Conservation (phyloP, 2,797 vertebrate species). For the Coendou prehensilis region DNA sequence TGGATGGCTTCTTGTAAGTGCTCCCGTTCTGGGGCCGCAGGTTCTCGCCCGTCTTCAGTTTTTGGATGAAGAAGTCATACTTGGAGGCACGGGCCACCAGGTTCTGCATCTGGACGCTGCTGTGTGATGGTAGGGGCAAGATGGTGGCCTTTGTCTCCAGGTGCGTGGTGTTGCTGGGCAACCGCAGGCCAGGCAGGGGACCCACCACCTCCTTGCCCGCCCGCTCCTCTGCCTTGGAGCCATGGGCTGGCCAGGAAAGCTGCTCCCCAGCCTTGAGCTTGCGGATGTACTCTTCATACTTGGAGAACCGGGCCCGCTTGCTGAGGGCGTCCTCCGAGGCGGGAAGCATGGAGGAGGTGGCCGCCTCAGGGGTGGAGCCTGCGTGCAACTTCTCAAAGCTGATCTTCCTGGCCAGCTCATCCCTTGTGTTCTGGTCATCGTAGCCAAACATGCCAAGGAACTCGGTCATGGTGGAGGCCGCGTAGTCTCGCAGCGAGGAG, state of each 20-base stretch:
- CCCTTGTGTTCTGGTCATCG: conserved; percentile 96
- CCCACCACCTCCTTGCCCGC: conserved; percentile 92
- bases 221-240: conserved; percentile 93
- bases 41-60: conserved; percentile 97
- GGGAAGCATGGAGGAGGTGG: conserved; percentile 86
- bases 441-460: conserved; percentile 99
- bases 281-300: conserved; percentile 99
- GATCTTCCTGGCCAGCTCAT: conserved; percentile 98
- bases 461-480: conserved; percentile 98
- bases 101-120: conserved; percentile 95
- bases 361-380: conserved; percentile 93
- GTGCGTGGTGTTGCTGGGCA: conserved; percentile 90
- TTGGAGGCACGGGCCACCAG: conserved; percentile 96
- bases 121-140: conserved; percentile 91
- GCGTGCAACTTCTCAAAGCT: conserved; percentile 97
- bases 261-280: conserved; percentile 98
- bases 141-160: conserved; percentile 96
- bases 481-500: conserved; percentile 96
- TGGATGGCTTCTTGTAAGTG: conserved; percentile 97
- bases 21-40: conserved; percentile 96
- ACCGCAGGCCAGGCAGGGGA: conserved; percentile 87
- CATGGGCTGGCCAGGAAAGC: conserved; percentile 94
- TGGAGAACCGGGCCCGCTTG: conserved; percentile 97
- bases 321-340: conserved; percentile 93
- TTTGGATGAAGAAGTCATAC: conserved; percentile 99